These are phyloP conservation scores for Stegana nigrithorax DNA, from an alignment of 2,888 invertebrate genomes.

Conservation along the genomic window DNA sequence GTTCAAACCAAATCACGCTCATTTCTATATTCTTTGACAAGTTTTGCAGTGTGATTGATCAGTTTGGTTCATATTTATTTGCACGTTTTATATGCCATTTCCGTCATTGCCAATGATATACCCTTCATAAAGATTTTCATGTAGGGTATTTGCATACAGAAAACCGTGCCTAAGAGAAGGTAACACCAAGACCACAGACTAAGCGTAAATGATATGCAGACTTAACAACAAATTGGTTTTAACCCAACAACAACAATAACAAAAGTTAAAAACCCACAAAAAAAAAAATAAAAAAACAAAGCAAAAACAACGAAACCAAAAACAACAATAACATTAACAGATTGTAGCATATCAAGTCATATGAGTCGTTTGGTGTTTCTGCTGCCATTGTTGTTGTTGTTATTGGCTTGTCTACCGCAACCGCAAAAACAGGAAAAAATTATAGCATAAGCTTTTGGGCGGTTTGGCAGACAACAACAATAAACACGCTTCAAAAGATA, in stretches of 20 bases:
- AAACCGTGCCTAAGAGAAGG: too few relatives aligned
- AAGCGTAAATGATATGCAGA: slow-evolving; percentile 48
- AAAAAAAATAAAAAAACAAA: slow-evolving; percentile 7
- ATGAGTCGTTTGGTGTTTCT: slow-evolving; percentile 1
- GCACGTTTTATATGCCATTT: too few relatives aligned
- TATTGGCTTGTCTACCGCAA: slow-evolving; percentile 35
- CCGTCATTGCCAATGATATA: too few relatives aligned
- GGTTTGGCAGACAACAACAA: slow-evolving; percentile 57
- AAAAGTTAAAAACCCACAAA: not conserved
- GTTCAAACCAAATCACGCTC: too few relatives aligned
- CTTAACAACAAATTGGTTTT: slow-evolving; percentile 46
- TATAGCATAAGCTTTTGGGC: slow-evolving; percentile 48
- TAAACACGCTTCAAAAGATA: slow-evolving; percentile 36
- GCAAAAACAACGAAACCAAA: not conserved
- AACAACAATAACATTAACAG: slow-evolving; percentile 40
- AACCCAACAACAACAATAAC: slow-evolving; percentile 24
- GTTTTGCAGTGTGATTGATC: too few relatives aligned
- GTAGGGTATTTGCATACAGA: too few relatives aligned
- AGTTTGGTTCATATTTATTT: too few relatives aligned
- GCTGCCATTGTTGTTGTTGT: slow-evolving; percentile 24
- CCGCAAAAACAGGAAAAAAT: slow-evolving; percentile 52
- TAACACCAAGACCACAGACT: slow-evolving; percentile 31
- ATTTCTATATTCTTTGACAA: too few relatives aligned
- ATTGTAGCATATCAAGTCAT: too few relatives aligned
- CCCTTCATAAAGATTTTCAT: too few relatives aligned